Base-by-base conservation (phyloP, 2,888 invertebrate species). In the Philhelius pedissequus region DNA sequence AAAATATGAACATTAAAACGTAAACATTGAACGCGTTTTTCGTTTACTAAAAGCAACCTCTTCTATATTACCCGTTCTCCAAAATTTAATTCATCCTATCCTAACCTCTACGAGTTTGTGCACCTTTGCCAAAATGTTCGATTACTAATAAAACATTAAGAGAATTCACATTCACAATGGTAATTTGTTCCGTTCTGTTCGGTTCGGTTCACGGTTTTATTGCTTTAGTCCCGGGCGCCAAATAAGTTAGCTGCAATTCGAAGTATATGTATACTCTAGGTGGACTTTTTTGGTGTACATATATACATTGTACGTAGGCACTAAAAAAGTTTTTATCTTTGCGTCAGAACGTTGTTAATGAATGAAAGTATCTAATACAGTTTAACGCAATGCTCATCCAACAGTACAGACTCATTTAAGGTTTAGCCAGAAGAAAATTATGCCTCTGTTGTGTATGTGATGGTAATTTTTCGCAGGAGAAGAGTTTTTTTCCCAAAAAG, bases 91-190 rank as follows among this genome's bases (percentile, higher is more conserved):
- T 56, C 56, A 48, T 22, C 13, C 70, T 40, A 43, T 20, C 35
- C 43, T 54, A 30, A 50, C n/a, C n/a, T n/a, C n/a, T n/a, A n/a
- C n/a, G n/a, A n/a, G n/a, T n/a, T 22, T 30, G 62, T 18, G 18
- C 43, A 25, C 45, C 13, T 38, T 45, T 22, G 52, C 56, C 82
- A 62, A 83, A 62, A 78, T 78, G 62, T 78, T 83, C 82, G 78
- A 83, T 78, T 78, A 54, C 73, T 78, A 78, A 82, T 83, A 83
- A 78, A 83, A 78, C 78, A 78, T 83, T 83, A 64, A 78, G 54
- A 50, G 45, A 40, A 68, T 82, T 54, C 77, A 45, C 71, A 82
- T 73, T 82, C 82, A 35, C 62, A 83, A 74, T 43, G 78, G 73
- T 60, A 78, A 74, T 83, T 78, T 71, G 81, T 66, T 71, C 66